Conservation (phyloP, 1,140 invertebrate genomes). For the Macrotrachela quadricornifera region DNA sequence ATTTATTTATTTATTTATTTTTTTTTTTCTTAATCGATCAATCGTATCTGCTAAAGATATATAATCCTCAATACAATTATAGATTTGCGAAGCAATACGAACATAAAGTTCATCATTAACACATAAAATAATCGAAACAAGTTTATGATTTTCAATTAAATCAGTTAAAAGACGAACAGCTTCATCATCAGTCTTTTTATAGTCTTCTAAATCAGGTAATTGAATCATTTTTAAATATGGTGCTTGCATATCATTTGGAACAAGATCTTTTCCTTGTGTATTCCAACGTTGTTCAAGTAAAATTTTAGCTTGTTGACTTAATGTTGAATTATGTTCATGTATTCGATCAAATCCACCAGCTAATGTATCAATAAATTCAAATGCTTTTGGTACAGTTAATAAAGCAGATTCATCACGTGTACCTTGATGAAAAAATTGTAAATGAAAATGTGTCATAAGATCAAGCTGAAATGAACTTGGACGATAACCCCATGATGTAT, state of each 20-base stretch:
- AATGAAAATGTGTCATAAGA: not conserved
- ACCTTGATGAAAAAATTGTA: constrained; percentile 1
- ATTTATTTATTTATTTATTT: too few species aligned
- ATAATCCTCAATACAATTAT: constrained; percentile 4
- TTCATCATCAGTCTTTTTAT: not conserved
- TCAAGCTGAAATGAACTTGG: not conserved
- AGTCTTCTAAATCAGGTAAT: not conserved
- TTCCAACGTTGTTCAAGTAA: not conserved
- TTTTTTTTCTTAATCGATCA: too few species aligned
- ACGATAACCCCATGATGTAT: not conserved
- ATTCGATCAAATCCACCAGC: not conserved
- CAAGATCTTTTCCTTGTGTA: not conserved
- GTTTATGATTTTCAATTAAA: not conserved
- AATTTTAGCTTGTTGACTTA: not conserved
- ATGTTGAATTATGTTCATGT: not conserved
- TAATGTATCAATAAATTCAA: not conserved
- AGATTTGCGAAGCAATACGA: not conserved
- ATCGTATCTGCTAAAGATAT: not conserved
- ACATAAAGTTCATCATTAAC: not conserved
- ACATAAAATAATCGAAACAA: not conserved
- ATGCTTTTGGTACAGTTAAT: not conserved
- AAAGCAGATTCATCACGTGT: constrained; percentile 1
- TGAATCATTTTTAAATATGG: constrained; percentile 3
- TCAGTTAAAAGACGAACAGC: not conserved
- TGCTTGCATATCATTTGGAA: not conserved